These are phyloP conservation scores for Lethenteron reissneri DNA, from an alignment of 2,113 vertebrate species.

Conservation along the genomic window DNA sequence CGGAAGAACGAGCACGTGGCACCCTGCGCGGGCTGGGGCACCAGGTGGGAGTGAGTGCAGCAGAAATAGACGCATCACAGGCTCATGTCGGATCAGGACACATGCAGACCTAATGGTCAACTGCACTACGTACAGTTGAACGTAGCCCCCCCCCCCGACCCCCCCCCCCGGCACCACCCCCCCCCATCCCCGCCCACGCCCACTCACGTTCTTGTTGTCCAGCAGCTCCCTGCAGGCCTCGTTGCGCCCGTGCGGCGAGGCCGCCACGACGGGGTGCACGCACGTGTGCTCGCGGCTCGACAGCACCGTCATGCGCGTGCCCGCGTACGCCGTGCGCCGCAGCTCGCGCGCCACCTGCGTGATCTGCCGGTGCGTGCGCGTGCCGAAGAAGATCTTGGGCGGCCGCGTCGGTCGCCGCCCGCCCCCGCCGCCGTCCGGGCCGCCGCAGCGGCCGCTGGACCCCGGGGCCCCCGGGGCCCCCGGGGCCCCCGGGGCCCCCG, in stretches of 20 bases:
- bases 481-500: too few species aligned
- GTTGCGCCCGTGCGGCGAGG: constrained; percentile 38
- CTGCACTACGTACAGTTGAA: too few species aligned
- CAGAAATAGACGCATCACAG: too few species aligned
- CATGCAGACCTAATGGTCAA: too few species aligned
- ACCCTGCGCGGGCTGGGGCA: constrained; percentile 25
- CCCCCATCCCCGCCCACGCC: too few species aligned
- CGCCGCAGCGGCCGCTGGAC: too few species aligned
- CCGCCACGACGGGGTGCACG: constrained; percentile 41
- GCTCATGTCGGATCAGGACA: too few species aligned
- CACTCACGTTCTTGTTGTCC: constrained; percentile 18
- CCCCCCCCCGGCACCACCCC: too few species aligned
- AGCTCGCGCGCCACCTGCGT: constrained; percentile 62
- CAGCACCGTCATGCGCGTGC: constrained; percentile 66
- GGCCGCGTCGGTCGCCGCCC: constrained; percentile 14
- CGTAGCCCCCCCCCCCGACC: too few species aligned
- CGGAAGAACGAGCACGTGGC: constrained; percentile 49
- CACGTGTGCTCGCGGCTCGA: constrained; percentile 77
- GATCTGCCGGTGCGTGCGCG: constrained; percentile 87
- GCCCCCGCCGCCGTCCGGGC: too few species aligned
- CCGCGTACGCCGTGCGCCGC: constrained; percentile 42
- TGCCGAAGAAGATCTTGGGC: constrained; percentile 89
- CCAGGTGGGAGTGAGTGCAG: too few species aligned
- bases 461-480: too few species aligned
- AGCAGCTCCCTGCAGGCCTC: constrained; percentile 72